Base-by-base conservation (phyloP, 2,113 vertebrate genomes). In the Ceuthmochares aereus region DNA sequence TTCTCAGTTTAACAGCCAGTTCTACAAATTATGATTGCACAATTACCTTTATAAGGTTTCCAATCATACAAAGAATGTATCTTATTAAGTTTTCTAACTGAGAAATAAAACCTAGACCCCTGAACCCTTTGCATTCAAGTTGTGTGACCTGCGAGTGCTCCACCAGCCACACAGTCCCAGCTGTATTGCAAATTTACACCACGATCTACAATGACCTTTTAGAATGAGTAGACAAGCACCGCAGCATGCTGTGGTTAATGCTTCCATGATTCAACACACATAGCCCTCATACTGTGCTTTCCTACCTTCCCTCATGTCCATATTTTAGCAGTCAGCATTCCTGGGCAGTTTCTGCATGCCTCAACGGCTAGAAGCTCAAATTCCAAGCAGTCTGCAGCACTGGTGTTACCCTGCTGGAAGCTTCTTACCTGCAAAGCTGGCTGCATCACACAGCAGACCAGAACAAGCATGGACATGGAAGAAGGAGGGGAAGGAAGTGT, bases 71-170 rank as follows among this genome's bases (percentile, higher is more conserved):
- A 84, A 81, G 55, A 88, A 93, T 55, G 51, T 42, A 77, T 77
- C 82, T 88, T 60, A 67, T 56, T 80, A 84, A n/a, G 68, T 29
- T 95, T 75, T 89, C 19, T 45, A 84, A 81, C 59, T 69, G 58
- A 95, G 72, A 95, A 95, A 94, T 56, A 87, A 86, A 90, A 63
- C 70, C 75, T 73, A 69, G 87, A 89, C 42, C 42, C 37, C 72
- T 42, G 93, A 96, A 59, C 26, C 42, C 51, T 80, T 23, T 55
- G 45, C 56, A 58, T 42, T 40, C 36, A 52, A 90, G 45, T 22
- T 51, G 68, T 67, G 42, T 0, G 16, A 78, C 34, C 55, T 6
- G 2, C 49, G 23, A 15, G 51, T 6, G 49, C 25, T 89, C 27
- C 58, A 75, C 17, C 49, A 87, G 14, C 29, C 2, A 34, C 0